phyloP scores from a whole-genome alignment of 2,888 invertebrate species.

The Sicus ferrugineus region DNA sequence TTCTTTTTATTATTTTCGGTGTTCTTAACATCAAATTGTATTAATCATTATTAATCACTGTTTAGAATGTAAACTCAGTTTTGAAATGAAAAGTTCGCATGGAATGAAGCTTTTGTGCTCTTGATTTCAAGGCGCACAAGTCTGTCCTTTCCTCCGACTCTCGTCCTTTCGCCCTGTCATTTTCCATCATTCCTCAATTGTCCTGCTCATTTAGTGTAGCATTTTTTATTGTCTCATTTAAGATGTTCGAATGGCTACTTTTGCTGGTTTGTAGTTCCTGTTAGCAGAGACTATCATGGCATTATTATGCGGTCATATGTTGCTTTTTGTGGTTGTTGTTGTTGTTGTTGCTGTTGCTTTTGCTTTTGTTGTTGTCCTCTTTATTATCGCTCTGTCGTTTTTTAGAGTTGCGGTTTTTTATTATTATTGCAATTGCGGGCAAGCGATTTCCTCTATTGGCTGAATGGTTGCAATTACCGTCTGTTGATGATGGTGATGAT shows the following conservation, averaged over 20 bases:
- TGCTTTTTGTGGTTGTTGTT: background rate
- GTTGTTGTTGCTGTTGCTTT: background rate
- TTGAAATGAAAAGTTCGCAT: no score
- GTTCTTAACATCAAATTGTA: no score
- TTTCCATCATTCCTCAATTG: background rate
- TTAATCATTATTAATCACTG: no score
- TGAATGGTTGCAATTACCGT: slow-evolving; percentile 35
- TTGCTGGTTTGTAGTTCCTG: no score
- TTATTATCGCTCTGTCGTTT: slow-evolving; percentile 17
- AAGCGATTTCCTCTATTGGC: slow-evolving; percentile 39
- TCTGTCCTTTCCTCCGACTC: background rate
- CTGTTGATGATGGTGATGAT: slow-evolving; percentile 9
- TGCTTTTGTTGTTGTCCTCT: slow-evolving; percentile 1
- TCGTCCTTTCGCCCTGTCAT: background rate
- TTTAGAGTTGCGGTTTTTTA: slow-evolving; percentile 37
- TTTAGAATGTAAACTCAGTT: no score
- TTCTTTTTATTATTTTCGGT: no score
- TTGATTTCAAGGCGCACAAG: no score
- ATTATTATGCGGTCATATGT: background rate
- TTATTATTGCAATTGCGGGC: slow-evolving; percentile 41
- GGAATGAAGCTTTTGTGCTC: no score
- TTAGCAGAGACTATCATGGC: no score
- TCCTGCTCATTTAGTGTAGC: background rate
- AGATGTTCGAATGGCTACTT: no score
- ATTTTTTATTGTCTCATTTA: no score